Evolutionary conservation across 2,888 invertebrate genomes (phyloP).

Genomic region (Phymatocera aterrima): DNA sequence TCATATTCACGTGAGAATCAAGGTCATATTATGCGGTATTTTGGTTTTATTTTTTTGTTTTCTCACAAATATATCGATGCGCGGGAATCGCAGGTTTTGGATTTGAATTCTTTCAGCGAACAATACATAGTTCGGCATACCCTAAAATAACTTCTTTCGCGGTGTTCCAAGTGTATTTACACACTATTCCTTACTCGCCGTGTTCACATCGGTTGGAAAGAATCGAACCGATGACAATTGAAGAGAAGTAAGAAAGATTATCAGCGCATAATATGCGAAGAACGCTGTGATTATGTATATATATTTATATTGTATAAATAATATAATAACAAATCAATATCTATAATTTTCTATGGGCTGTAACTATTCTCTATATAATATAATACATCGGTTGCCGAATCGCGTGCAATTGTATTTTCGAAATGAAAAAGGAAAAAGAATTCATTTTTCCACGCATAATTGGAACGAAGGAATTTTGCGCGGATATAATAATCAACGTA

Average conservation of each 20-base stretch:
- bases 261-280: too few species aligned
- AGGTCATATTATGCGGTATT: background rate
- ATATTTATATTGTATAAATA: too few species aligned
- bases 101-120: background rate
- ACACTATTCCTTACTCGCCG: too few species aligned
- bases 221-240: too few species aligned
- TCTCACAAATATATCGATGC: too few species aligned
- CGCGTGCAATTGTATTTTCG: background rate
- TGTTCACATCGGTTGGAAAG: too few species aligned
- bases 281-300: too few species aligned
- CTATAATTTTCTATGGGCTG: background rate
- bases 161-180: too few species aligned
- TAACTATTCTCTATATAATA: too few species aligned
- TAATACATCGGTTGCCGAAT: background rate
- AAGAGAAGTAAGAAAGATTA: too few species aligned
- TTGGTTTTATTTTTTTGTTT: background rate
- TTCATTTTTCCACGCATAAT: background rate
- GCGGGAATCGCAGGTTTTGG: background rate
- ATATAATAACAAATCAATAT: background rate
- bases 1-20: background rate
- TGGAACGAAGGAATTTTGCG: background rate
- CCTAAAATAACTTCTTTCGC: too few species aligned
- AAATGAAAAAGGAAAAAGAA: background rate
- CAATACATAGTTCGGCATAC: too few species aligned
- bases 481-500: background rate